Conservation (phyloP, 2,888 invertebrate species). For the Micropterix aruncella region DNA sequence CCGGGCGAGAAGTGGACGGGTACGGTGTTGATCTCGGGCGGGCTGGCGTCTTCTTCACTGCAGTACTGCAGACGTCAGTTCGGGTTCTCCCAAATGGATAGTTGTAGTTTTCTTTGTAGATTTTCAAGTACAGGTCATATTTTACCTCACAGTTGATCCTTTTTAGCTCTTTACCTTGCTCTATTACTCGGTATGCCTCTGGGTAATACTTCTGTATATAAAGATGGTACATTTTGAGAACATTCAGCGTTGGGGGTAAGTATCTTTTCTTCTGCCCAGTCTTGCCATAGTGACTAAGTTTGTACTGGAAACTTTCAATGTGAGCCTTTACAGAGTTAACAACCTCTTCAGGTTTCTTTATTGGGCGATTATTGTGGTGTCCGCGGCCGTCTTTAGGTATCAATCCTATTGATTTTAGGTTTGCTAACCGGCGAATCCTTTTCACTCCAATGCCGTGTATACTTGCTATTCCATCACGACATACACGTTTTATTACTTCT, state of each 20-base stretch:
- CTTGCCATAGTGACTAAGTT: slow-evolving; percentile 1
- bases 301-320: slow-evolving; percentile 1
- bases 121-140: too few relatives aligned
- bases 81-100: too few relatives aligned
- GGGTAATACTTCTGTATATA: neutral
- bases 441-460: slow-evolving; percentile 2
- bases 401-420: slow-evolving; percentile 1
- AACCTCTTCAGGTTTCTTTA: neutral
- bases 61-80: too few relatives aligned
- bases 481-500: slow-evolving; percentile 1
- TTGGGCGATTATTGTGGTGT: neutral
- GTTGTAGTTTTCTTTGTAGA: too few relatives aligned
- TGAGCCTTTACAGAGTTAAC: slow-evolving; percentile 1
- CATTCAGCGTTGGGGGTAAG: neutral
- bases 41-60: too few relatives aligned
- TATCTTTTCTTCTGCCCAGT: slow-evolving; percentile 2
- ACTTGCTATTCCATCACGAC: slow-evolving; percentile 1
- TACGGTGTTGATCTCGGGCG: too few relatives aligned
- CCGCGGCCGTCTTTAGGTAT: slow-evolving; percentile 2
- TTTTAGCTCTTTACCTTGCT: too few relatives aligned
- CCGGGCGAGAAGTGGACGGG: too few relatives aligned
- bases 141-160: too few relatives aligned
- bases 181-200: neutral
- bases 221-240: slow-evolving; percentile 1
- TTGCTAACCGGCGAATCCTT: slow-evolving; percentile 2